Evolutionary conservation across 2,888 invertebrate genomes (phyloP), one percentile per base, ranked within the genome.

Genomic region (Beris morrisii): DNA sequence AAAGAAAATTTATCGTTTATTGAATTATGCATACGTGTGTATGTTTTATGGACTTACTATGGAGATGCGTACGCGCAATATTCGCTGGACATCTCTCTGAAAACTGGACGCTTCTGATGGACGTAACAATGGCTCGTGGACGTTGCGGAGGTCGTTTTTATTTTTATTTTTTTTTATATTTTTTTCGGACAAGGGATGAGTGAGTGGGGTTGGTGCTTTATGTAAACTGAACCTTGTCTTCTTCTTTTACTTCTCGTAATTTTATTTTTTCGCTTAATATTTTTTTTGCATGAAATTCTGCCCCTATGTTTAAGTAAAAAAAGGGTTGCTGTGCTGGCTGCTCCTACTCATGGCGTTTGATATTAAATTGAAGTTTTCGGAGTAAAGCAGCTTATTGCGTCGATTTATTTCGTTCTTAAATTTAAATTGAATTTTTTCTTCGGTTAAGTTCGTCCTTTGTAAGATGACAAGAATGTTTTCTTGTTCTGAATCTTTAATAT

Each of bases 21-120:
- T 70, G 70, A 70, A 70, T 70, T 68, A 70, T 70, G 67, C 70
- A 70, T 68, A 70, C 68, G 65, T 68, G 69, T 69, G 61, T 70
- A 68, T 68, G 58, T 70, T 69, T 70, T 68, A 70, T 70, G 66
- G 67, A 67, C 67, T 67, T 69, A 67, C 65, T 69, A 69, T 69
- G 66, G 67, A 69, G 61, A 67, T 69, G 69, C 69, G 69, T 69
- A 67, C 64, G 69, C 69, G 69, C 69, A 69, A 69, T 67, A 61
- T 67, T 67, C 45, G 22, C 28, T 45, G 64, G 55, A 22, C 65
- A 48, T 46, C 57, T 56, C 38, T 45, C 28, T 45, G 45, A n/a
- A 44, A 38, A 43, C 32, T 54, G 64, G 48, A 55, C 64, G 11
- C 4, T 38, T 38, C 38, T 38, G 5, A 9, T 38, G 5, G 38